Base-by-base conservation (phyloP, 2,888 invertebrate genomes). In the Ornithoptera priamus region DNA sequence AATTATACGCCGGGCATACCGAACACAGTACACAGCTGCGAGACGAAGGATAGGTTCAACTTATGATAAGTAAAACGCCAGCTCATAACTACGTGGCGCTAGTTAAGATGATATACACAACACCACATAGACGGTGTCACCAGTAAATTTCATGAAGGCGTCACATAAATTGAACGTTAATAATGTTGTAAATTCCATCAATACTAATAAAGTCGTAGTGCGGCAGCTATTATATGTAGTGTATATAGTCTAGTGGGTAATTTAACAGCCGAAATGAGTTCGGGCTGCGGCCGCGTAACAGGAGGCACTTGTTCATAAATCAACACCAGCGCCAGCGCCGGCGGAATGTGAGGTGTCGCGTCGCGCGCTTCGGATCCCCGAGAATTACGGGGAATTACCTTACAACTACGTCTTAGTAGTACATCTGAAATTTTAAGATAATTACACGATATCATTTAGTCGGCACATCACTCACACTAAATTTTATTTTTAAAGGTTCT, bases 351-450 rank as follows among this genome's bases (percentile, higher is more conserved):
- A 71, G 73, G 73, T 73, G 73, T 72, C 73, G 71, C 72, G 63
- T 63, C 42, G 75, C 71, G 70, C 71, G 73, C 75, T 73, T 71
- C 68, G 71, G 70, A 68, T 71, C 69, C 67, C 70, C 61, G 72
- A 59, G 70, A 69, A 72, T 73, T 75, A 74, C 75, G 64, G 72
- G 71, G 72, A 73, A 75, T 75, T 76, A 75, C 74, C 74, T 72
- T 70, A 72, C 74, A 75, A 73, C 73, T 74, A 73, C 67, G 68
- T 62, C 66, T 70, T 57, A 71, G 70, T 62, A 71, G 72, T 72
- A 72, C 70, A 74, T 36, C 57, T 39, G 42, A 53, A 62, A 68
- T 63, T 69, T 61, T 57, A 4, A 75, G 72, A 77, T 68, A 65
- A 71, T 72, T 4, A 30, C 30, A 30, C 30, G 30, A 30, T 30